Base-by-base conservation (phyloP, 2,797 vertebrate genomes). In the Lycodopsis pacificus region DNA sequence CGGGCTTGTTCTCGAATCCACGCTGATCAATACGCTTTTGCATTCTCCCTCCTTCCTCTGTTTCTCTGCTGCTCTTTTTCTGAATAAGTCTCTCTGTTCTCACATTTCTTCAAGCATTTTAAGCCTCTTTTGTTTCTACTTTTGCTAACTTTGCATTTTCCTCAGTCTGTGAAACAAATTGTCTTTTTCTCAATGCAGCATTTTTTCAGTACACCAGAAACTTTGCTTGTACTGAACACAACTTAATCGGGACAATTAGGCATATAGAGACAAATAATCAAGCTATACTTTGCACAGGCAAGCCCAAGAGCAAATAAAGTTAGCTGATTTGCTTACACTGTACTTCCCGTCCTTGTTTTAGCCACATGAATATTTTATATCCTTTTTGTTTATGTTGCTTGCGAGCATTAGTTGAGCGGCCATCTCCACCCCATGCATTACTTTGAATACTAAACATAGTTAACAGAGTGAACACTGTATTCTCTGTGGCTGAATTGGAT, bases 21-120 rank as follows among this genome's bases (percentile, higher is more conserved):
- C 56, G 62, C 84, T 93, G 92, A 95, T 95, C 94, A 94, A 92
- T 93, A 88, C 71, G 72, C 90, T 89, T 87, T 84, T 65, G 67
- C 82, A 58, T 79, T 74, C 84, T 72, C 48, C 67, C 34, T 81
- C 65, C 67, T 74, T 86, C 48, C 14, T 66, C 63, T 74, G 30
- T 77, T 72, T 75, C 69, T 79, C 30, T 40, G 40, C 73, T 61
- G 30, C 73, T 73, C 53, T 54, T 65, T 61, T 63, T 61, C 53
- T 64, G 53, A 75, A 73, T 80, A 69, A 65, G 27, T 86, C 80
- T 70, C 56, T 78, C 62, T 74, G 27, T 75, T 82, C 75, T 80
- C 81, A 64, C 66, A 80, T 86, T 82, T 85, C 73, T 86, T 82
- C 42, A 73, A 84, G 81, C 83, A 77, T 85, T 90, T 85, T 84